phyloP scores from a whole-genome alignment of 2,888 invertebrate genomes.

The Meganola albula region DNA sequence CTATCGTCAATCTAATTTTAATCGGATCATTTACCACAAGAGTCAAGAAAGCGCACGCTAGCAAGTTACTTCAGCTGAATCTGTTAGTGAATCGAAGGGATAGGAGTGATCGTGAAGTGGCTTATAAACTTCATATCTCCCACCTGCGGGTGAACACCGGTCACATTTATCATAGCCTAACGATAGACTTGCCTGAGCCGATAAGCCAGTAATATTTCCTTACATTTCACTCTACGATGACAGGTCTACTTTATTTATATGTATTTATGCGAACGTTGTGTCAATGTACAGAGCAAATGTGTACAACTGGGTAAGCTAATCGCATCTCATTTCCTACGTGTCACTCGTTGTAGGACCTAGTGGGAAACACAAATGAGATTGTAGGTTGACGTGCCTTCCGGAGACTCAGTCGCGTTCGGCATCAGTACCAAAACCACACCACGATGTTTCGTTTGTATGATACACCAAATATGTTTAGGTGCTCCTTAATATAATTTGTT shows the following conservation, averaged over 20 bases:
- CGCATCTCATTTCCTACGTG: constrained; percentile 64
- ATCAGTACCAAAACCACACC: constrained; percentile 38
- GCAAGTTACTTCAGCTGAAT: constrained; percentile 26
- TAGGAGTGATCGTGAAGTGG: constrained; percentile 22
- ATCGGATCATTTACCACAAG: constrained; percentile 33
- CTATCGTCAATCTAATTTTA: constrained; percentile 28
- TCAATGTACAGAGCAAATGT: constrained; percentile 32
- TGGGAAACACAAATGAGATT: constrained; percentile 63
- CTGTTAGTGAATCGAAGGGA: constrained; percentile 24
- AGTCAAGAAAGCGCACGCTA: constrained; percentile 27
- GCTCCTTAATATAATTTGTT: too few species aligned
- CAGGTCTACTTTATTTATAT: constrained; percentile 25
- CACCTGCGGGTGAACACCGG: not conserved
- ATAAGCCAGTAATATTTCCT: constrained; percentile 28
- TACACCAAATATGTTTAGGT: too few species aligned
- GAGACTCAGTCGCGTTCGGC: constrained; percentile 46
- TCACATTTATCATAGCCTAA: not conserved
- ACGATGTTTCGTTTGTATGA: constrained; percentile 19
- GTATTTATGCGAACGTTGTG: constrained; percentile 29
- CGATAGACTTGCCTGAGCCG: constrained; percentile 17
- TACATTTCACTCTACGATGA: constrained; percentile 21
- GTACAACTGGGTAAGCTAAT: constrained; percentile 52
- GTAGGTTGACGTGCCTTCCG: constrained; percentile 55
- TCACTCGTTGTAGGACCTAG: constrained; percentile 56
- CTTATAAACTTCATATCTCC: constrained; percentile 23